Evolutionary conservation across 2,888 invertebrate species (phyloP), one percentile per base, ranked within the genome.

Genomic region (Tenthredo amoena): DNA sequence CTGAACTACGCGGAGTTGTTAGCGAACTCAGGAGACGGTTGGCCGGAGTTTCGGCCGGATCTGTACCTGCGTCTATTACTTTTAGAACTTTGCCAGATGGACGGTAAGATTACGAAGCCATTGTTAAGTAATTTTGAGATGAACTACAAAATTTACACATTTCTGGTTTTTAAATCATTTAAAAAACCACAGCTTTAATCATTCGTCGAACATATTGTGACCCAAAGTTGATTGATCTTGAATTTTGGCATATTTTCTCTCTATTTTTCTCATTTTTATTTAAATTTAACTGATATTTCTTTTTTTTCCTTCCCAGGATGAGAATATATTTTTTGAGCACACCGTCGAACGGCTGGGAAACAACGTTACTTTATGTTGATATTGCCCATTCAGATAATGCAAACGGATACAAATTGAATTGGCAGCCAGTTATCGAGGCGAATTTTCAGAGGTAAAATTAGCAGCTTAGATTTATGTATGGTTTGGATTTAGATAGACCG

Each of bases 281-380:
- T n/a, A 10, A 50, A 37, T 34, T 34, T 31, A 9, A n/a, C 9
- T 62, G n/a, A 81, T 65, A 21, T 9, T 31, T 6, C 21, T 6
- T 81, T 58, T 6, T 2, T 31, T 26, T 6, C 12, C 12, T 58
- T 62, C 89, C 5, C 79, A 96, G 97, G 89, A 97, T 96, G 15
- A 95, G 98, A 90, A 96, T 99, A 90, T 99, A 99, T 93, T 99
- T 98, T 93, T 95, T 99, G 87, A 97, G 98, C 89, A 97, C 97
- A 34, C 97, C 98, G 0, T 96, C 97, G 82, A 97, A 97, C 90
- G 97, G 97, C 21, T 97, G 98, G 96, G 98, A 99, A 93, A 98
- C 98, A 2, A 98, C 98, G 0, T 94, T 99, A 15, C 94, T 98
- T 0, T 98, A 97, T 91, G 96, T 97, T 0, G 98, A 99, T 93